Base-by-base conservation (phyloP, 2,113 vertebrate species). In the Numenius arquata region DNA sequence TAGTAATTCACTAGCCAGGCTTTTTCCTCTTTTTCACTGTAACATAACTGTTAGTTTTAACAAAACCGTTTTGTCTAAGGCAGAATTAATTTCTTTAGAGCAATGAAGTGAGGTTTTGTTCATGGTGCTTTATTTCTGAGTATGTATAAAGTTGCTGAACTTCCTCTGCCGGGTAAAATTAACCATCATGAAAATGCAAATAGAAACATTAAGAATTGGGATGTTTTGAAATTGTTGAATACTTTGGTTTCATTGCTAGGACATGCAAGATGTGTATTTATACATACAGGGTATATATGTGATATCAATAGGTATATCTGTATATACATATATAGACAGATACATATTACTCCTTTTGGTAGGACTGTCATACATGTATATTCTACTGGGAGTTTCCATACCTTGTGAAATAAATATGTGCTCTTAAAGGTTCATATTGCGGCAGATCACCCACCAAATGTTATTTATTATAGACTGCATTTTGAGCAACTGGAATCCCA, bases 21-120 rank as follows among this genome's bases (percentile, higher is more conserved):
- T 79, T 92, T 62, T 95, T 75, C 94, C 94, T 92, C 73, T 88
- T 96, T 92, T 95, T 45, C 86, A 92, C 89, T 71, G 92, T 79
- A 96, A 73, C 71, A 82, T 34, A 97, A 96, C 89, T 89, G 86
- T 93, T 96, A 82, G 94, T 95, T 96, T 96, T 96, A 94, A 96
- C 96, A 97, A 96, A 95, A 93, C 62, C 20, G 9, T 97, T 96
- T 96, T 97, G 96, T 96, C 81, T 36, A 40, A 68, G 74, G 84
- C 89, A 6, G 77, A 96, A 96, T 96, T 85, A 76, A 95, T 96
- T 91, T 89, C 80, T 92, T 82, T 18, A 40, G 67, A 76, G 90
- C 66, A 47, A 85, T 96, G 92, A 96, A 95, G 73, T 27, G 89
- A 78, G 58, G 83, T 87, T 96, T 93, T 95, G 94, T 96, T 92